phyloP scores from a whole-genome alignment of 2,797 vertebrate species.

The Sebastes miniatus region DNA sequence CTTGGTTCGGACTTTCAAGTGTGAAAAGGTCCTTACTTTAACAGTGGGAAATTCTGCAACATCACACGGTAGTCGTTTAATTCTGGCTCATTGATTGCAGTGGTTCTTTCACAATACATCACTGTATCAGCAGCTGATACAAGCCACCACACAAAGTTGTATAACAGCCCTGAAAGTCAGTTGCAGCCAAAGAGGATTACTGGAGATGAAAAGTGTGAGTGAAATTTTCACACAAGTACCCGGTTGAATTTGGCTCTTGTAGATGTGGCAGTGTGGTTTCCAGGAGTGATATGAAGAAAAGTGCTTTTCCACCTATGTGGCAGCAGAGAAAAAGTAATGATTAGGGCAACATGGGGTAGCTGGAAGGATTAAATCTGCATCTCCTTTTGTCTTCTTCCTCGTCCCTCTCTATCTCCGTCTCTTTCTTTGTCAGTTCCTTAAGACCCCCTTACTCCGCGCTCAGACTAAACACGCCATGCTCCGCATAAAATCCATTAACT shows the following conservation, averaged over 20 bases:
- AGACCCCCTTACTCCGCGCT: constrained; percentile 40
- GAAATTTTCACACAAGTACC: constrained; percentile 13
- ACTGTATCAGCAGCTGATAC: not conserved
- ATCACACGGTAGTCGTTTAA: not conserved
- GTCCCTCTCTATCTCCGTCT: not conserved
- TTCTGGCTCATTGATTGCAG: not conserved
- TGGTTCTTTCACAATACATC: not conserved
- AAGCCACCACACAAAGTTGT: not conserved
- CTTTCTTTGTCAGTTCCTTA: constrained; percentile 40
- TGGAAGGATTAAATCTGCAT: constrained; percentile 9
- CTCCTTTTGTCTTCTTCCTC: not conserved
- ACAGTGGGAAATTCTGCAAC: not conserved
- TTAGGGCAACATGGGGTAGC: not conserved
- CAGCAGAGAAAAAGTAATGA: not conserved
- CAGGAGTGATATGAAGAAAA: constrained; percentile 13
- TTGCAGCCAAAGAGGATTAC: not conserved
- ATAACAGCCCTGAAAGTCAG: not conserved
- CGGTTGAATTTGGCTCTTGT: not conserved
- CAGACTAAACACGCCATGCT: constrained; percentile 42
- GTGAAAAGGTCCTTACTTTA: not conserved
- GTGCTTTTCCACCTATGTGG: constrained; percentile 1
- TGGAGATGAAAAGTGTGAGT: constrained; percentile 7
- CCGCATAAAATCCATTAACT: constrained; percentile 63
- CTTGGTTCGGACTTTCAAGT: not conserved
- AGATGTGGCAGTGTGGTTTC: not conserved